Base-by-base conservation (phyloP, 2,113 vertebrate species). In the Clarias gariepinus region DNA sequence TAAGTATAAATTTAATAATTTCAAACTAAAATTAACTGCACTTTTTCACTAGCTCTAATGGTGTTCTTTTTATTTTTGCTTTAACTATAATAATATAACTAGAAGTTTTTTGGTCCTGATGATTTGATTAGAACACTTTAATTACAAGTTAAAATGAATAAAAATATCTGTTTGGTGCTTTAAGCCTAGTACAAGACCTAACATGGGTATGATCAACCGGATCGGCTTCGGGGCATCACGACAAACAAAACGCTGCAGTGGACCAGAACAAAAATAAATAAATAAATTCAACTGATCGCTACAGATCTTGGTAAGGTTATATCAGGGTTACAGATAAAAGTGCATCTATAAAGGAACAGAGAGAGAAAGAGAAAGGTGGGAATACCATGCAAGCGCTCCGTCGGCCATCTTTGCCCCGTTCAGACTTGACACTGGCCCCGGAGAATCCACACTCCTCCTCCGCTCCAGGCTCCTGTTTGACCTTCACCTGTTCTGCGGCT, bases 371-470 rank as follows among this genome's bases (percentile, higher is more conserved):
- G 71, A 36, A 3, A 2, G 47, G 41, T 1, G 33, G 33, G 33
- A 60, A 55, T 95, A 97, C 98, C 98, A 99, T 99, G 95, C 98
- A 99, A 88, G 97, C 97, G 53, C 98, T 99, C 90, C 98, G 95
- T 47, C 96, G 94, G 64, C 96, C 95, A 85, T 99, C 98, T 89
- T 97, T 96, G 28, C 94, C 90, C 81, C 95, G 96, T 12, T 99
- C 98, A 19, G 96, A 95, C 89, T 99, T 99, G 68, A 95, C 84
- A 73, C 95, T 95, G 87, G 96, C 78, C 91, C 95, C 96, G 74
- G 96, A 95, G 92, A 96, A 98, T 82, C 94, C 95, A 89, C 96
- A 97, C 69, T 96, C 95, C 76, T 98, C 97, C 61, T 98, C 97
- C 63, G 93, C 96, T 28, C 97, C 97, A 12, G 98, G 98, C 88